These are phyloP conservation scores for Tokudaia muenninki DNA, from an alignment of 2,797 vertebrate genomes.

Conservation along the genomic window DNA sequence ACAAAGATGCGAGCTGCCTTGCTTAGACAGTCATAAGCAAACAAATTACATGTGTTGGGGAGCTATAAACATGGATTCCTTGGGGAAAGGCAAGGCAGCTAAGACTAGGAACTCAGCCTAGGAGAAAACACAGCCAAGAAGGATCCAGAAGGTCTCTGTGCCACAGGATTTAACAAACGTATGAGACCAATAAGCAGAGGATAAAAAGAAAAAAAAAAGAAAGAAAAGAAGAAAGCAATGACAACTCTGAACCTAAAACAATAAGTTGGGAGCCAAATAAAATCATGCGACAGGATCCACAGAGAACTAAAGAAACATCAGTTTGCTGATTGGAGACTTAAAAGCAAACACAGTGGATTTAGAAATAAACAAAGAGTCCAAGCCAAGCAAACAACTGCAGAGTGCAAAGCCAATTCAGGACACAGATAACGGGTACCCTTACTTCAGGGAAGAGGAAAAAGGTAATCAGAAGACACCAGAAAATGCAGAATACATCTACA, in stretches of 20 bases:
- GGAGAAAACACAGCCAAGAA: background rate
- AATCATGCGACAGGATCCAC: background rate
- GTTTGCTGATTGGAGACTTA: background rate
- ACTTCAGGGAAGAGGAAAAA: background rate
- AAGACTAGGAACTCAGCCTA: background rate
- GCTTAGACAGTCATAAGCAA: background rate
- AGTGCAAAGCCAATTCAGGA: background rate
- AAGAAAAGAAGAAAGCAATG: background rate
- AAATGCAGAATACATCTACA: background rate
- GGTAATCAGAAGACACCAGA: rapidly evolving
- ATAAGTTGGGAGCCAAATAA: background rate
- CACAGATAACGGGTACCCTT: background rate
- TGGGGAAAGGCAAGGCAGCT: background rate
- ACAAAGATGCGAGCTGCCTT: background rate
- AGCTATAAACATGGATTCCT: background rate
- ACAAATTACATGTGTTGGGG: background rate
- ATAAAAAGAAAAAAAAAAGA: background rate
- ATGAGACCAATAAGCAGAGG: background rate
- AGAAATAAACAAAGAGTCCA: background rate
- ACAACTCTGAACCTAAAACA: background rate
- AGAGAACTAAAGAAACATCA: background rate
- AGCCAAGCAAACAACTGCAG: background rate
- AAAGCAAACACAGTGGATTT: background rate
- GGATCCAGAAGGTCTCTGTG: background rate
- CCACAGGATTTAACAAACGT: background rate